Evolutionary conservation across 2,888 invertebrate genomes (phyloP), one percentile per base, ranked within the genome.

Genomic region (Ferrisia virgata): DNA sequence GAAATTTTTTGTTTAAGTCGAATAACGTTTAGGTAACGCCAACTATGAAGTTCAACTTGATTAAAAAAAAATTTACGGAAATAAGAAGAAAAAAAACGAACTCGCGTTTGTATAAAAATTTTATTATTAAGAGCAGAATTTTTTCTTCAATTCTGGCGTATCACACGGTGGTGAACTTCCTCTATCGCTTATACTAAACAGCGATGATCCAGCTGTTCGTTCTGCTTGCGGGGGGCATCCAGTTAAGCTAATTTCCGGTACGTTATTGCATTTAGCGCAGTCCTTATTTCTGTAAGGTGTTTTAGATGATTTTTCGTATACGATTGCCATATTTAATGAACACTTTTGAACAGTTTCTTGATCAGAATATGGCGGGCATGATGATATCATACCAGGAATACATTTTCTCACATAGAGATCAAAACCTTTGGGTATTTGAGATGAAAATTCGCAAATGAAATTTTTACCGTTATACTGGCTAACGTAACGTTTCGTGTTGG

Each of bases 221-320:
- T 72, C 33, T 1, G 11, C 43, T 25, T 28, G 3, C 9, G 40
- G 83, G 25, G 40, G 83, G 25, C 83, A 83, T 1, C 83, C 83
- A 28, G 43, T 83, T 22, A 82, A 13, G n/a, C 25, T 47, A 11
- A 39, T 69, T 40, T 40, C 72, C 1, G 47, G 33, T 22, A 36
- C 22, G 6, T 72, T 40, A 86, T 90, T 89, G 86, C 90, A 90
- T 53, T 89, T 86, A 25, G 90, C 90, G 86, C 90, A 90, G 85
- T 90, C 89, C 0, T 88, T 88, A 86, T 90, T 90, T 83, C 89
- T 87, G 86, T 88, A 90, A 2, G 88, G 87, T 25, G 87, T 87
- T 25, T 87, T 86, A 15, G 87, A 87, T 0, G 25, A n/a, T 43
- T 72, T 83, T 84, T 88, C 87, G 86, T 89, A 90, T 11, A 89